Conservation (phyloP, 2,113 vertebrate species). For the Phyllopteryx taeniolatus region DNA sequence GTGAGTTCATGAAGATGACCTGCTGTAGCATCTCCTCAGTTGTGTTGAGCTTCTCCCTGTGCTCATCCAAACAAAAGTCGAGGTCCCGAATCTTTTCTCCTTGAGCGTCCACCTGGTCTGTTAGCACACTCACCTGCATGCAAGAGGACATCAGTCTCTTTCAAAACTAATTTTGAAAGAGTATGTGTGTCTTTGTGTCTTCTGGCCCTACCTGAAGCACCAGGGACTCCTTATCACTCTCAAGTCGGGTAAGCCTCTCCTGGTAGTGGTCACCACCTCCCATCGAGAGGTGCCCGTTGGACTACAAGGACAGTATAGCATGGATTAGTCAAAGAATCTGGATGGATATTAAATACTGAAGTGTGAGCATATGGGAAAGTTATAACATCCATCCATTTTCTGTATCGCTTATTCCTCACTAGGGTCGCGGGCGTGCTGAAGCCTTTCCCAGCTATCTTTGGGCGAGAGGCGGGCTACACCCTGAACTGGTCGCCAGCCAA, state of each 20-base stretch:
- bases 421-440: too few relatives aligned
- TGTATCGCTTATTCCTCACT: too few relatives aligned
- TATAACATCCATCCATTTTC: too few relatives aligned
- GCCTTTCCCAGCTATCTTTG: too few relatives aligned
- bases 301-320: constrained; percentile 70
- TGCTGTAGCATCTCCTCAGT: constrained; percentile 97
- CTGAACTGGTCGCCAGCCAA: too few relatives aligned
- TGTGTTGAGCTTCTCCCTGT: constrained; percentile 91
- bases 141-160: not conserved
- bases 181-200: not conserved
- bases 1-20: constrained; percentile 67
- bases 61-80: constrained; percentile 92
- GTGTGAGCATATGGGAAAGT: not conserved
- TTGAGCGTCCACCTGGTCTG: constrained; percentile 97
- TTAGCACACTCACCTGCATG: constrained; percentile 90
- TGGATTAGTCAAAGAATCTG: constrained; percentile 12
- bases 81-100: constrained; percentile 97
- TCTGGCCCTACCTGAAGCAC: constrained; percentile 83
- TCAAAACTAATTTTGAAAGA: not conserved
- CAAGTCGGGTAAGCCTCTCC: constrained; percentile 88
- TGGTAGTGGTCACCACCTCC: constrained; percentile 89
- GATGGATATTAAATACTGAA: not conserved
- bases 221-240: constrained; percentile 95
- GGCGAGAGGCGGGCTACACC: too few relatives aligned
- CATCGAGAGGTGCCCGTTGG: constrained; percentile 88